Percentiles rank a stretch among this genome's conserved stretches.
phyloP scores from a whole-genome alignment of 1,140 invertebrate genomes.

The Stegodyphus dumicola region DNA sequence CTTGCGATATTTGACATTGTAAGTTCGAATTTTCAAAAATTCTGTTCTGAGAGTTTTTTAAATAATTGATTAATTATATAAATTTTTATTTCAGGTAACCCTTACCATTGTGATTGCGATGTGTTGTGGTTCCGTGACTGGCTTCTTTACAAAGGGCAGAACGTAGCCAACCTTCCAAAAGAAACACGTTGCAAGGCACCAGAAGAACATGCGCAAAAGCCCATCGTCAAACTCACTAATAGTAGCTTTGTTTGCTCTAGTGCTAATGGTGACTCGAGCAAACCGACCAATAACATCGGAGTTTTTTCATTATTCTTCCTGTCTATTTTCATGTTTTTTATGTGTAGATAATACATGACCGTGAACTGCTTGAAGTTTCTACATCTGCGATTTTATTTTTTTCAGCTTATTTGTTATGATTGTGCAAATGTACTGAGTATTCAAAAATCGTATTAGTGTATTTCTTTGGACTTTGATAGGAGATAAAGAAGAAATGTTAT shows the following conservation, averaged over 20 bases:
- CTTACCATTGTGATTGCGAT: constrained; percentile 88
- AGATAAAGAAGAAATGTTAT: background rate
- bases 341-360: constrained; percentile 26
- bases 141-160: constrained; percentile 70
- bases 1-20: too few species aligned
- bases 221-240: constrained; percentile 52
- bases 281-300: background rate
- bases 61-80: too few species aligned
- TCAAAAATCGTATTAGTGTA: background rate
- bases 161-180: constrained; percentile 47
- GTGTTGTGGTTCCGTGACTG: constrained; percentile 80
- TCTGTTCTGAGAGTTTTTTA: too few species aligned
- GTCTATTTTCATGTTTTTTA: constrained; percentile 17
- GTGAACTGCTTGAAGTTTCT: background rate
- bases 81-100: constrained; percentile 73
- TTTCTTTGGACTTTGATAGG: background rate
- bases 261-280: background rate
- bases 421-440: background rate
- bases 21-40: too few species aligned
- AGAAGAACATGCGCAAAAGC: constrained; percentile 11
- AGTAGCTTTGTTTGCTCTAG: constrained; percentile 27
- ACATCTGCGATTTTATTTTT: background rate
- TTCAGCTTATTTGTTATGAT: background rate
- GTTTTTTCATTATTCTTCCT: constrained; percentile 6
- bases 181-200: constrained; percentile 46